Evolutionary conservation across 2,113 vertebrate species (phyloP).

Genomic region (Myiopsitta monachus): DNA sequence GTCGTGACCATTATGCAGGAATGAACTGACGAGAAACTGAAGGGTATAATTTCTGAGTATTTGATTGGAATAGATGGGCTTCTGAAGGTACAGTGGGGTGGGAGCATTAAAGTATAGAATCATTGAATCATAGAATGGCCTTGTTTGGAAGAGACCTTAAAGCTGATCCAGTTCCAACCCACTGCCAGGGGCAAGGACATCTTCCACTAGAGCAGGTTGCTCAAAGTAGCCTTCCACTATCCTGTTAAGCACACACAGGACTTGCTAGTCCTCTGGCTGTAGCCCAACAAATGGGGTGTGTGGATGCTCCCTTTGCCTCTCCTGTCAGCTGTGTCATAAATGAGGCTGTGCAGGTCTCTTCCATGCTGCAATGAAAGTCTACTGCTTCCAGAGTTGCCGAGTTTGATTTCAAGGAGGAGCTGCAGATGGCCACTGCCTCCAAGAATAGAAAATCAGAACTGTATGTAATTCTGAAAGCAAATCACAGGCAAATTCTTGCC

Average conservation of each 20-base stretch:
- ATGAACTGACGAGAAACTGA: not conserved
- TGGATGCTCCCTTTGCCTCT: not conserved
- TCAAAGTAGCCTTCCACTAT: not conserved
- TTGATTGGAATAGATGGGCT: not conserved
- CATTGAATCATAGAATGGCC: not conserved
- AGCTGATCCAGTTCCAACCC: not conserved
- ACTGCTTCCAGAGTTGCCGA: not conserved
- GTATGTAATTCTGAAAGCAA: not conserved
- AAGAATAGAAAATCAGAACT: not conserved
- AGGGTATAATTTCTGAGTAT: not conserved
- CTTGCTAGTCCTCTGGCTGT: not conserved
- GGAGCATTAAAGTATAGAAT: not conserved
- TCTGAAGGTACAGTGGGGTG: not conserved
- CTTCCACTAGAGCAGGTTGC: not conserved
- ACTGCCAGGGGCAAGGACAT: not conserved
- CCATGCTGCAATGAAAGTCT: accelerated
- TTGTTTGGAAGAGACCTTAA: not conserved
- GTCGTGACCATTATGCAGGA: not conserved
- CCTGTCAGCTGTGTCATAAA: accelerated
- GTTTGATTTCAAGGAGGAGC: not conserved
- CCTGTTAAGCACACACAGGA: not conserved
- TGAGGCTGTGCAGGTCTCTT: not conserved
- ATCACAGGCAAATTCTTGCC: not conserved
- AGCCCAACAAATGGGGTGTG: not conserved
- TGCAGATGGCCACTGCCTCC: not conserved